Conservation (phyloP, 2,113 vertebrate genomes). For the Collichthys lucidus region DNA sequence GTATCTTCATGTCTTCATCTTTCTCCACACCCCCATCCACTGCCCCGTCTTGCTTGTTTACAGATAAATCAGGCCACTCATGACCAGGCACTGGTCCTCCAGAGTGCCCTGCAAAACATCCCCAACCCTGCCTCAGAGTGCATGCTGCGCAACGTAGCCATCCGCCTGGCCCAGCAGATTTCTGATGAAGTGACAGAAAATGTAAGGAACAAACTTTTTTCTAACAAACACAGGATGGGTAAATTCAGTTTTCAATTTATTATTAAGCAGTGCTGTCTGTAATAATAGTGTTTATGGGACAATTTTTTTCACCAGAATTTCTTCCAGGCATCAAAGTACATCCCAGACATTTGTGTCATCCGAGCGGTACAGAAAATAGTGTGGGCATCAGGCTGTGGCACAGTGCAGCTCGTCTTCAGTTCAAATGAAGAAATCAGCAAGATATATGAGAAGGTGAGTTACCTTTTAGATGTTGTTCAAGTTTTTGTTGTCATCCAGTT, state of each 20-base stretch:
- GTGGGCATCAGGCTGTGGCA: conserved; percentile 98
- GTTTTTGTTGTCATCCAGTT: too few species aligned
- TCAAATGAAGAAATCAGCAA: conserved; percentile 98
- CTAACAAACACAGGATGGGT: not conserved
- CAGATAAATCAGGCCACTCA: conserved; percentile 97
- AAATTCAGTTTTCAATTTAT: too few species aligned
- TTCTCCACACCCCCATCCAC: conserved; percentile 13
- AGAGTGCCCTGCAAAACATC: conserved; percentile 98
- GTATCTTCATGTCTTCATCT: not conserved
- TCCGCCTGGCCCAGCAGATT: conserved; percentile 98
- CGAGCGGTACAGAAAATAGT: conserved; percentile 98
- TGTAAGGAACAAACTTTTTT: conserved; percentile 21
- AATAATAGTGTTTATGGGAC: conserved; percentile 55
- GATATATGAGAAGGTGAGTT: conserved; percentile 96
- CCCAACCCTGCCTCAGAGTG: conserved; percentile 98
- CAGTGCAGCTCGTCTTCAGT: conserved; percentile 96
- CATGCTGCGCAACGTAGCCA: conserved; percentile 98
- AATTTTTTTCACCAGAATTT: conserved; percentile 74
- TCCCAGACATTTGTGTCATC: conserved; percentile 99
- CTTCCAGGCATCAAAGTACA: conserved; percentile 95
- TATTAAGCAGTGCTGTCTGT: not conserved
- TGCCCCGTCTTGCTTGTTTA: conserved; percentile 46
- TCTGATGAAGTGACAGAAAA: conserved; percentile 92
- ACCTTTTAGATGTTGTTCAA: not conserved
- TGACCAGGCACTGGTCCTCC: conserved; percentile 98